These are phyloP conservation scores for Reticulitermes speratus DNA, from an alignment of 1,140 invertebrate genomes.

Conservation along the genomic window DNA sequence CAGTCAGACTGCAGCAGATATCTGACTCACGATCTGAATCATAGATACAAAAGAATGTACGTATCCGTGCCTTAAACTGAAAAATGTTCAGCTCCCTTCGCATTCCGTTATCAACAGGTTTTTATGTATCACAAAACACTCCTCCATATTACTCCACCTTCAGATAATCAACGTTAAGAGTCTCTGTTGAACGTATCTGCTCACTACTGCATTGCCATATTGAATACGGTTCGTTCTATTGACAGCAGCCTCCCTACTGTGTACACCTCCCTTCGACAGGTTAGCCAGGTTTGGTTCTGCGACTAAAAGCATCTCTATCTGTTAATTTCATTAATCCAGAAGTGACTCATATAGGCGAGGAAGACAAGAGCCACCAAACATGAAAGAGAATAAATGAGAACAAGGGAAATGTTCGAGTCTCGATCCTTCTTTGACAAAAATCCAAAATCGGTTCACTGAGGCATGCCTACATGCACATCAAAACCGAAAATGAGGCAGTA, in stretches of 20 bases:
- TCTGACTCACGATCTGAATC: too few species aligned
- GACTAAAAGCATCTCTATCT: not conserved
- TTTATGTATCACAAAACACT: too few species aligned
- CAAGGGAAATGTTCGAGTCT: not conserved
- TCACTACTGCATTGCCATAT: not conserved
- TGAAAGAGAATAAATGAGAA: not conserved
- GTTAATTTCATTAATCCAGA: slow-evolving; percentile 9
- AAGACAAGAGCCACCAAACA: too few species aligned
- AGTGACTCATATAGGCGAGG: too few species aligned
- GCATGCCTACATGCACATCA: not conserved
- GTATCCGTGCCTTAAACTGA: too few species aligned
- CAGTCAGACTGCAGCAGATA: too few species aligned
- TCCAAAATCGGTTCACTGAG: not conserved
- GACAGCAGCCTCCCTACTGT: not conserved
- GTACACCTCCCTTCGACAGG: not conserved
- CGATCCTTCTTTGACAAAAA: not conserved
- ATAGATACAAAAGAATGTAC: too few species aligned
- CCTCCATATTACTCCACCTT: too few species aligned
- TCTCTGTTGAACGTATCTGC: too few species aligned
- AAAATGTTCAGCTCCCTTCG: too few species aligned
- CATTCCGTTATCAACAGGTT: too few species aligned
- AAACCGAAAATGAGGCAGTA: not conserved
- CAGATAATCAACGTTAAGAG: too few species aligned
- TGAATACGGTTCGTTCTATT: not conserved
- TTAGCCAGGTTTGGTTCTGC: not conserved